A percentile compares a stretch with the other conserved stretches of the same genome.
Conservation (phyloP, 2,113 vertebrate species). For the Gymnorhina tibicen region DNA sequence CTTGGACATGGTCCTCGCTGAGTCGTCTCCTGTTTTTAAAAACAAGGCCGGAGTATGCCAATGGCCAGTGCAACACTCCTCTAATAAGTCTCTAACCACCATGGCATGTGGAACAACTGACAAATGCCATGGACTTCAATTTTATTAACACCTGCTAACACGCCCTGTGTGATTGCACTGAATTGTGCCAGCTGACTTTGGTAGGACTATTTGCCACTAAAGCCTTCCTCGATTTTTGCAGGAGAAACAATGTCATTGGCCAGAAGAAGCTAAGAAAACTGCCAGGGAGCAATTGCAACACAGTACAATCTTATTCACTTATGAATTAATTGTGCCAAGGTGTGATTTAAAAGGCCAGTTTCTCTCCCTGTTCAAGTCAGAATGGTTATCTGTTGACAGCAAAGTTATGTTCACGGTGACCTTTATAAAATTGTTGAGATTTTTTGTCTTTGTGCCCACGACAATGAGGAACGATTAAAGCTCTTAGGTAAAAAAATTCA, state of each 20-base stretch:
- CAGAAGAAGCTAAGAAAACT: not conserved
- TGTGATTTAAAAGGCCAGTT: not conserved
- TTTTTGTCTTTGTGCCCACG: not conserved
- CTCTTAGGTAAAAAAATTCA: not conserved
- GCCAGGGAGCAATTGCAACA: not conserved
- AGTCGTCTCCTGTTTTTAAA: not conserved
- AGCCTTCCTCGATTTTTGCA: not conserved
- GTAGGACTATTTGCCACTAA: not conserved
- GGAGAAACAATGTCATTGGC: not conserved
- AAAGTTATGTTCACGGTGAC: not conserved
- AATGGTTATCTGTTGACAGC: not conserved
- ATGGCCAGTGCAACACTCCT: rapidly evolving
- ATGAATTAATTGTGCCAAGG: not conserved
- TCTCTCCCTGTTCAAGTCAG: not conserved
- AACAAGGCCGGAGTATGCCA: not conserved
- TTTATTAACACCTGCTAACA: not conserved
- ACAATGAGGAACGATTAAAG: not conserved
- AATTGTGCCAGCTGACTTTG: not conserved
- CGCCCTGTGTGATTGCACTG: rapidly evolving
- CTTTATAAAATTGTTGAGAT: not conserved
- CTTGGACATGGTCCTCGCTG: not conserved
- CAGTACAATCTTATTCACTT: not conserved
- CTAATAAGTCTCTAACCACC: not conserved
- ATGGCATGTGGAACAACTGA: not conserved
- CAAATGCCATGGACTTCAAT: not conserved